Base-by-base conservation (phyloP, 2,113 vertebrate species). In the Xenopus borealis region DNA sequence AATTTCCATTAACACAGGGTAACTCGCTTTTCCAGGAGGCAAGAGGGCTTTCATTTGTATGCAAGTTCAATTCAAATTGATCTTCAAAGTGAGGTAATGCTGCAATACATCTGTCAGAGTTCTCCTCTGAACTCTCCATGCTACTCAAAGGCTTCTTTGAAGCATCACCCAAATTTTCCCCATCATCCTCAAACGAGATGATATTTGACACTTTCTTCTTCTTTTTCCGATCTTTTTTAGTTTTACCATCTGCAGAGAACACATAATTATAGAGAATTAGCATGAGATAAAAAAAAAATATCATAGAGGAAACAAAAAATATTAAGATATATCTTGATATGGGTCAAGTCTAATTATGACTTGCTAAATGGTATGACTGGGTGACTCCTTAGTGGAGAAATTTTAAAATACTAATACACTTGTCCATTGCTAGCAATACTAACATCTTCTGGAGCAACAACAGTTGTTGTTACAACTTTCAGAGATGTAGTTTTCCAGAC, bases 141-240 rank as follows among this genome's bases (percentile, higher is more conserved):
- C 80, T 44, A 44, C 72, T 71, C 1, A 77, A 62, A 0, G 79
- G 66, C 82, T 86, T 87, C 66, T 63, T 85, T 1, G 79, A 80
- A 72, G 45, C 12, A 10, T 89, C 85, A 1, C 80, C 82, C 3
- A 78, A 40, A 75, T 68, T 82, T 69, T 90, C 92, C 18, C 94
- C 93, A 0, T 92, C 95, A 2, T 93, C 91, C 30, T 98, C 96
- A 79, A 98, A 99, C 4, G 95, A 99, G 80, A 99, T 98, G 7
- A 99, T 98, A 86, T 97, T 95, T 67, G 96, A 95, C 86, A 99
- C 88, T 83, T 95, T 97, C 85, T 98, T 99, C 85, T 93, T 99
- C 86, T 93, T 94, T 71, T 95, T 93, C 7, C 96, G 86, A 74
- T 98, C 96, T 72, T 93, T 97, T 87, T 84, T 94, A 77, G 71